Base-by-base conservation (phyloP, 2,888 invertebrate species). In the Clostera curtula region DNA sequence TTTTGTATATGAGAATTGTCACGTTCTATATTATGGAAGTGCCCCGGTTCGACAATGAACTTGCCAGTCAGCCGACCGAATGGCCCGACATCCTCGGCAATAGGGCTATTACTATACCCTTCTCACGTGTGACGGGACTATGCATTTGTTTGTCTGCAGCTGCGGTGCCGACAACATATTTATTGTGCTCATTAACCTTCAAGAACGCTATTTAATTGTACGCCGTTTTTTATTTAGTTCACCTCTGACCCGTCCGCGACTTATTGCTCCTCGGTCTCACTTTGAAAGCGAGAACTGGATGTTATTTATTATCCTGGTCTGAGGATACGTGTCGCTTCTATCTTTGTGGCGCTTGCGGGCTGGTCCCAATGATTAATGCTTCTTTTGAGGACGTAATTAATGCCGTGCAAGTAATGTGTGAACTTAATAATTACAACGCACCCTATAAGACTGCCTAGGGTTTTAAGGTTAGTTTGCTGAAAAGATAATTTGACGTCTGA, bases 181-280 rank as follows among this genome's bases (percentile, higher is more conserved):
- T 82, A 83, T 82, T 77, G 76, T 80, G 69, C 82, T 83, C 82
- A 83, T 83, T 83, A 82, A 82, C 83, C 83, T 83, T 83, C 76
- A 75, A 80, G 82, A 82, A 79, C 82, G 77, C 80, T 77, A 82
- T 83, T 82, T 83, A 83, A 83, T 83, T 82, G 83, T 83, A 72
- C 77, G 75, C 74, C 77, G 82, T 83, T 83, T 83, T 83, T 83
- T 82, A 83, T 82, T 75, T 79, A 79, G 66, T 65, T 82, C 82
- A 83, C 82, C 83, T 82, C 56, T 82, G 80, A 80, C 83, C 82
- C 74, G 69, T 64, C 65, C 61, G 69, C 72, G 75, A 82, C 82
- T 82, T 80, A 80, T 83, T 75, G 74, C 80, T 76, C 70, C 72
- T 70, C 79, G 75, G 75, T 55, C 70, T 65, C 68, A 71, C 79